phyloP scores from a whole-genome alignment of 1,140 invertebrate genomes.

The Macrostomum lignano region DNA sequence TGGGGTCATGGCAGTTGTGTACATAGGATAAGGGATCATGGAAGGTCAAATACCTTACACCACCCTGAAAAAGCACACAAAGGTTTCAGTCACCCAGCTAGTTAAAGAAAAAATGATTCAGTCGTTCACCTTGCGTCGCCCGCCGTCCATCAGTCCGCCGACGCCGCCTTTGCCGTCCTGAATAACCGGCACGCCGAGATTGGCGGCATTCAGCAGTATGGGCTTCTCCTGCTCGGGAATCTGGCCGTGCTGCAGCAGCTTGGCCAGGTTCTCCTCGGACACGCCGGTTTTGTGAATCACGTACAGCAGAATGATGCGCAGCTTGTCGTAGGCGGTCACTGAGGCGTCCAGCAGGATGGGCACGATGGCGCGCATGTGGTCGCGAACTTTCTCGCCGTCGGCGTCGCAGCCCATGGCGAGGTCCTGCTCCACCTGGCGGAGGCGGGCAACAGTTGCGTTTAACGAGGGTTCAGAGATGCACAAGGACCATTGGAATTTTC shows the following conservation, averaged over 20 bases:
- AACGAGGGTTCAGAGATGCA: no score
- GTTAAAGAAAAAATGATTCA: no score
- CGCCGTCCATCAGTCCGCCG: no score
- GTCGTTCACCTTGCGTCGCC: no score
- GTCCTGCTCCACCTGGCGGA: no score
- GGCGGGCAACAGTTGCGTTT: no score
- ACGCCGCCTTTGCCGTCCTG: slow-evolving; percentile 75
- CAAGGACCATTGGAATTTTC: no score
- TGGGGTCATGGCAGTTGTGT: no score
- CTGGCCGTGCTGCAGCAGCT: slow-evolving; percentile 79
- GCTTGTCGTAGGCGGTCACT: slow-evolving; percentile 69
- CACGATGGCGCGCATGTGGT: slow-evolving; percentile 95
- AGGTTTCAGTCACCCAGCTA: no score
- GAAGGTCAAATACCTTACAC: no score
- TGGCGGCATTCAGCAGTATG: slow-evolving; percentile 71
- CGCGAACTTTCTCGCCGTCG: slow-evolving; percentile 91
- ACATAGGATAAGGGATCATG: no score
- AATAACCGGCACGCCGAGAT: slow-evolving; percentile 70
- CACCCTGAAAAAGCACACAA: no score
- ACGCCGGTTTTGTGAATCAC: slow-evolving; percentile 90
- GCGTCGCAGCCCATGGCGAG: slow-evolving; percentile 66
- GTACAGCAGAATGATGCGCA: slow-evolving; percentile 90
- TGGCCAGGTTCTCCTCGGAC: slow-evolving; percentile 84
- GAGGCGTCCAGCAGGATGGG: slow-evolving; percentile 71
- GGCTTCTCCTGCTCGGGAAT: slow-evolving; percentile 62